A percentile compares a stretch with the other conserved stretches of the same genome.
Evolutionary conservation across 2,113 vertebrate species (phyloP).

Genomic region (Neoarius graeffei): DNA sequence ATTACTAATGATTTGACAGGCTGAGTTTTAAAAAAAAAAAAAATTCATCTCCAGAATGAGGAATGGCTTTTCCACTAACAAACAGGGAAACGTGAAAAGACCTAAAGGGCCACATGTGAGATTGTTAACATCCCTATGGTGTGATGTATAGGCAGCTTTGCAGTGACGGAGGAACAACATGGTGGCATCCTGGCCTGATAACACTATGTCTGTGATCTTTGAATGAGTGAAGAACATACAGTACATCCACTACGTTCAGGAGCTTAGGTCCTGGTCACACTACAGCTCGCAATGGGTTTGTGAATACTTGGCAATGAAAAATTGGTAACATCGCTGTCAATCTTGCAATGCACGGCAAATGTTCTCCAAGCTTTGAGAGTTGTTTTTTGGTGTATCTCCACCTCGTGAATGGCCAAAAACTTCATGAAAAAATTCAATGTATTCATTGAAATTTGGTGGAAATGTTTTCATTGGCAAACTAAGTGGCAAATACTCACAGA

Average conservation of each 20-base stretch:
- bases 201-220: neutral
- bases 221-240: constrained; percentile 9
- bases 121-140: neutral
- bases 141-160: neutral
- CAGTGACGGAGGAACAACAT: neutral
- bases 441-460: too few species aligned
- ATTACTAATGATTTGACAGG: neutral
- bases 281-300: too few species aligned
- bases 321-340: too few species aligned
- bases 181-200: constrained; percentile 5
- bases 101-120: neutral
- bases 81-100: neutral
- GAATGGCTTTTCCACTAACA: neutral
- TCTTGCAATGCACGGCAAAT: too few species aligned
- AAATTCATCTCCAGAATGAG: neutral
- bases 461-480: too few species aligned
- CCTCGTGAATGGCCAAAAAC: too few species aligned
- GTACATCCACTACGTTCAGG: neutral
- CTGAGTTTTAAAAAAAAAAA: neutral
- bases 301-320: too few species aligned
- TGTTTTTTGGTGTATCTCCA: too few species aligned
- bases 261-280: too few species aligned
- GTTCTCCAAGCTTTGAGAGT: too few species aligned
- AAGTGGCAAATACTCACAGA: too few species aligned
- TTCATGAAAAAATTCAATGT: too few species aligned